Conservation (phyloP, 2,113 vertebrate species). For the Pagrus major region DNA sequence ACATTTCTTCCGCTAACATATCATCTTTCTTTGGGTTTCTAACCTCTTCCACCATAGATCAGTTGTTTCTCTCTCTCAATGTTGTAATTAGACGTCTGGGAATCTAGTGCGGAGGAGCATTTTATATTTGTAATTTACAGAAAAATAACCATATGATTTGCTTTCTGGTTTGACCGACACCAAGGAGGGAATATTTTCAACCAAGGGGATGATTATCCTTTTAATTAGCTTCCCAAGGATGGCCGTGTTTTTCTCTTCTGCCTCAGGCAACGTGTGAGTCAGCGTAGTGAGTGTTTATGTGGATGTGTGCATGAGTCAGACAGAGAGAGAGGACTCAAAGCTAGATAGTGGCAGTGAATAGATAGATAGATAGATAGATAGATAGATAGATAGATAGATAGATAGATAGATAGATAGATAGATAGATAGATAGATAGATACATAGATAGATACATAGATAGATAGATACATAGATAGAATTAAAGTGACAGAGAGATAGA, state of each 20-base stretch:
- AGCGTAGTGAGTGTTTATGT: constrained; percentile 29
- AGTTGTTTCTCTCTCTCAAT: constrained; percentile 51
- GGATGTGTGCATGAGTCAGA: constrained; percentile 13
- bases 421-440: background rate
- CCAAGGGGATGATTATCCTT: constrained; percentile 46
- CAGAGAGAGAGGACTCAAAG: background rate
- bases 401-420: background rate
- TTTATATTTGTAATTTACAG: constrained; percentile 63
- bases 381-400: constrained; percentile 2
- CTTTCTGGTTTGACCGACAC: constrained; percentile 52
- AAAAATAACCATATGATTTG: constrained; percentile 63
- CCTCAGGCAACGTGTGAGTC: constrained; percentile 22
- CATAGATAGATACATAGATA: background rate
- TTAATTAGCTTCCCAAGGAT: constrained; percentile 61
- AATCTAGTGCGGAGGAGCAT: constrained; percentile 45
- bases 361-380: background rate
- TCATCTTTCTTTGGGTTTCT: constrained; percentile 53
- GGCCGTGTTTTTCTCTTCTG: constrained; percentile 35
- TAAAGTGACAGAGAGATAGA: constrained; percentile 7
- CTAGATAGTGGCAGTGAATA: too few species aligned
- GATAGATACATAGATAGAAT: constrained; percentile 1
- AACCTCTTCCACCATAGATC: constrained; percentile 49
- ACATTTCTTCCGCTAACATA: constrained; percentile 51
- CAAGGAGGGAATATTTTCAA: constrained; percentile 37
- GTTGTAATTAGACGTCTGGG: constrained; percentile 74